Base-by-base conservation (phyloP, 1,140 invertebrate genomes). In the Atopsyche davidsoni region DNA sequence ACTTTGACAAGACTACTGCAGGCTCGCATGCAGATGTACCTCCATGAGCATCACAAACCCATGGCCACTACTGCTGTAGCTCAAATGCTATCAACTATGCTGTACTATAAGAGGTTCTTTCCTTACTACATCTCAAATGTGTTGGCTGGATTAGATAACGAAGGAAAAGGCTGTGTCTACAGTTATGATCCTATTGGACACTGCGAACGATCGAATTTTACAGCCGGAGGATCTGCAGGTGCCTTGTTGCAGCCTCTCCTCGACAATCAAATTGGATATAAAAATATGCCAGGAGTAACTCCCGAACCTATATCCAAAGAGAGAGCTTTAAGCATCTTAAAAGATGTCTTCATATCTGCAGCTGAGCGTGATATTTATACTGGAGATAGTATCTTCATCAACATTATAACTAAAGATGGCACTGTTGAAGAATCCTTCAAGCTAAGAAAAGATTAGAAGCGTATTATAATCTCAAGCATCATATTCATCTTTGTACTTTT, bases 101-200 rank as follows among this genome's bases (percentile, higher is more conserved):
- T 99, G 49, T 99, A 99, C 66, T 88, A 94, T 62, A 92, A 93
- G 59, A 79, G 97, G 53, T 99, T 99, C 68, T 99, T 99, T 69
- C 97, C 97, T 1, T 99, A 98, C 66, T 99, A 99, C 67, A 86
- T 97, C 7, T 89, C 88, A 22, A 98, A 96, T 66, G 83, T 99
- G 22, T 70, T 99, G 42, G 95, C 91, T 55, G 97, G 97, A 0
- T 64, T 92, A 13, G 87, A 91, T 68, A 74, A 76, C 60, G 78
- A 89, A 62, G 94, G 94, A n/a, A 88, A 91, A 65, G 96, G 96
- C 2, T 86, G 85, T 61, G 86, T 98, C 2, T 98, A 86, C 73
- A 91, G 87, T 62, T 99, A 97, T 68, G 96, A 99, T 73, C 95
- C 96, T 1, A 88, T 99, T 56, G 97, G 97, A 2, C 91, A 96